phyloP scores from a whole-genome alignment of 92 coral and sea anemone genomes.

The Umimayanthus chanpuru region DNA sequence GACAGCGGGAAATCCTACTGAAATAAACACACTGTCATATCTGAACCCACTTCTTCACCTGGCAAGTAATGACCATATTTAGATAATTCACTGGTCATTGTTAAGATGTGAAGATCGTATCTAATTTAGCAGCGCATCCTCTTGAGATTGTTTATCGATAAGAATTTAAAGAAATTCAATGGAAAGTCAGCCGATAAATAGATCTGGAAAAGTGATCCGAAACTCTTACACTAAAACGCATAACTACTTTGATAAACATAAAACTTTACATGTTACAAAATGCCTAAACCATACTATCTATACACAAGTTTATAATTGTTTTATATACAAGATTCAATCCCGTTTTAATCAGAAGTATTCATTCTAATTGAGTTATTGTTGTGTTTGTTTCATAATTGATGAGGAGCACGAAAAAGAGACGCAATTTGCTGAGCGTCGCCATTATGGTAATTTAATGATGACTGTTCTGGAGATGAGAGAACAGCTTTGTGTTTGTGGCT shows the following conservation, averaged over 20 bases:
- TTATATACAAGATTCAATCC: not conserved
- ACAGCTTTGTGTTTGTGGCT: not conserved
- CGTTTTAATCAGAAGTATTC: not conserved
- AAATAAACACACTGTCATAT: not conserved
- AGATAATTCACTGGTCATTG: not conserved
- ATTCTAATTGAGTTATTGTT: not conserved
- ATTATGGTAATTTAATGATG: not conserved
- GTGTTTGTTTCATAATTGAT: not conserved
- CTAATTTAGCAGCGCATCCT: not conserved
- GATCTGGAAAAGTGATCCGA: not conserved
- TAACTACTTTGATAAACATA: too few species aligned
- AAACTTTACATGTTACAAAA: too few species aligned
- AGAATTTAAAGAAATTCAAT: not conserved
- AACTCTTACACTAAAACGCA: too few species aligned
- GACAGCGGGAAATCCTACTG: slow-evolving; percentile 4
- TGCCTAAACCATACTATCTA: too few species aligned
- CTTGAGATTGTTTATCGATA: too few species aligned
- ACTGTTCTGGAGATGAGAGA: not conserved
- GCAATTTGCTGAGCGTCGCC: not conserved
- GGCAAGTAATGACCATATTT: not conserved
- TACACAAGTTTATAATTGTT: not conserved
- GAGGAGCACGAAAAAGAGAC: not conserved
- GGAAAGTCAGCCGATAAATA: not conserved
- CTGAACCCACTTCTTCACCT: not conserved
- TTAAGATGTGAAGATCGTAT: not conserved